phyloP scores from a whole-genome alignment of 2,797 vertebrate species.

The Masticophis lateralis region DNA sequence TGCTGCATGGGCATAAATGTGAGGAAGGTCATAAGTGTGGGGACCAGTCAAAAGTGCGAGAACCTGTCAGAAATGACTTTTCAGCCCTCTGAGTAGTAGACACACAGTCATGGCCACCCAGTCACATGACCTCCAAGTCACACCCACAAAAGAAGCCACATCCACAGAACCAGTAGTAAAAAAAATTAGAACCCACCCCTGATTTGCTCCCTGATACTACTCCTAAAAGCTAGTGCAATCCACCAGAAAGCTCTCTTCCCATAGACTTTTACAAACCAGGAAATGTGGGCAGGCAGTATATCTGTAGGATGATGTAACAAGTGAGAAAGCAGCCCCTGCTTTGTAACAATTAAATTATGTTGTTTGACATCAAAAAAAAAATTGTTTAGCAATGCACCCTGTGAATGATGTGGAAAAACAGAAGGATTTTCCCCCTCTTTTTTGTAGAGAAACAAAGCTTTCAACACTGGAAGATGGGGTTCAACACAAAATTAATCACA shows the following conservation, averaged over 20 bases:
- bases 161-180: too few species aligned
- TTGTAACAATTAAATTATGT: background rate
- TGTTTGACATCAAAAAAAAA: background rate
- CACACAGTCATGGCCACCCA: too few species aligned
- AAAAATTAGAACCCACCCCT: too few species aligned
- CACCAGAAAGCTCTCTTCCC: background rate
- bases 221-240: background rate
- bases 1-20: too few species aligned
- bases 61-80: too few species aligned
- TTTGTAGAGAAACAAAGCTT: background rate
- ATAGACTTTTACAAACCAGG: background rate
- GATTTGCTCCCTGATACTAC: background rate
- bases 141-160: too few species aligned
- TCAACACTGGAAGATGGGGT: background rate
- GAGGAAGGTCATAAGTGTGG: too few species aligned
- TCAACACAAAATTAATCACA: background rate
- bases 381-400: background rate
- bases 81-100: too few species aligned
- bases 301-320: background rate
- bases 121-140: too few species aligned
- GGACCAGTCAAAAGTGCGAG: too few species aligned
- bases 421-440: background rate
- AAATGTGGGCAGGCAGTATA: background rate
- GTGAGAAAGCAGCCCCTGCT: background rate
- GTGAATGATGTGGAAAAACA: background rate